Evolutionary conservation across 2,797 vertebrate genomes (phyloP), one percentile per base, ranked within the genome.

Genomic region (Gadopsis marmoratus): DNA sequence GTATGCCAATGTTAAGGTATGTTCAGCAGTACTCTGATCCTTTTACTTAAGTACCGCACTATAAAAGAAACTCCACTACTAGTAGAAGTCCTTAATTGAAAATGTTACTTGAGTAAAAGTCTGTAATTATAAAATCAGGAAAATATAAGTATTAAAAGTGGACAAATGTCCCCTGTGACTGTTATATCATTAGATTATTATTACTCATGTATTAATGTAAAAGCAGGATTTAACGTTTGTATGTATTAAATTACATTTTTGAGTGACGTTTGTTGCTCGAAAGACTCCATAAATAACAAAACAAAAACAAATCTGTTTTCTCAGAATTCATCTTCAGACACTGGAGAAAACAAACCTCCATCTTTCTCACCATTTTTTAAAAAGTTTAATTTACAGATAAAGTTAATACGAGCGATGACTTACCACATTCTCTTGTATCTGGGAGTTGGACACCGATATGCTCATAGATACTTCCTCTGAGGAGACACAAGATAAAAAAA

Each of bases 391-490:
- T 39, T 6, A 6, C 33, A 33, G 33, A 33, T 33, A 33, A 33
- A 33, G 33, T 21, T 58, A 5, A 13, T 0, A 0, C 0, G 17
- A 10, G 47, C 0, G 21, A 21, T 7, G 14, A 77, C 89, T 96
- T 82, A 97, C 97, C 96, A 97, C 96, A 50, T 97, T 97, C 81
- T 97, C 96, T 79, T 96, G 95, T 41, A 97, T 95, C 87, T 97
- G 96, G 86, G 95, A 97, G 74, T 97, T 97, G 81, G 96, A 97
- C 87, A 97, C 96, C 50, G 97, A 97, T 92, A 97, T 97, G 92
- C 96, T 97, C 78, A 96, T 88, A 64, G 95, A 96, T 12, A 97
- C 79, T 63, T 97, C 96, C 82, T 96, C 97, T 97, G 95, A 77
- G 43, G 81, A 87, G 79, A 88, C 70, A 90, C 82, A 43, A 66